Conservation (phyloP, 2,797 vertebrate genomes). For the Sebastes minor region DNA sequence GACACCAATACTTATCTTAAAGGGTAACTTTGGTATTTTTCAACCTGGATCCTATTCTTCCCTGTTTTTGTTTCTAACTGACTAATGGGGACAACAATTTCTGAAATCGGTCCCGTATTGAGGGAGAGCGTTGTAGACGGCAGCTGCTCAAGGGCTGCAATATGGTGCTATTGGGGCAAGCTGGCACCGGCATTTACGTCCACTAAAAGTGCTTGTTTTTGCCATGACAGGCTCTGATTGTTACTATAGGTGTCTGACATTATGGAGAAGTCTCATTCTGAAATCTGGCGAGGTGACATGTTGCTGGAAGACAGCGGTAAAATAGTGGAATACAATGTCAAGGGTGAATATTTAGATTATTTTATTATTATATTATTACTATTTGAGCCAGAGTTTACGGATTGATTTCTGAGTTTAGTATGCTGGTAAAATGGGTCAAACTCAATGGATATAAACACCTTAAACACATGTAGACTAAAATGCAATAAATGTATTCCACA, state of each 20-base stretch:
- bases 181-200: background rate
- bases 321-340: background rate
- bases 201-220: too few species aligned
- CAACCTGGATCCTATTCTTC: background rate
- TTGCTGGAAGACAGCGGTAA: background rate
- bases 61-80: background rate
- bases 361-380: too few species aligned
- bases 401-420: background rate
- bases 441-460: background rate
- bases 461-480: background rate
- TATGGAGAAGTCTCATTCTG: background rate
- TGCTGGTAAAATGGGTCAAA: background rate
- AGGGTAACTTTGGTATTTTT: background rate
- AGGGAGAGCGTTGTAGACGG: background rate
- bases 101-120: background rate
- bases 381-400: background rate
- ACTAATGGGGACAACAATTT: background rate
- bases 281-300: background rate
- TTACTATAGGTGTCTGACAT: background rate
- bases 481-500: background rate
- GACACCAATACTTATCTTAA: constrained; percentile 13
- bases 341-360: too few species aligned
- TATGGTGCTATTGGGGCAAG: background rate
- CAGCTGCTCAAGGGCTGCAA: background rate
- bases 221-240: too few species aligned